Base-by-base conservation (phyloP, 2,113 vertebrate species). In the Osmerus mordax region DNA sequence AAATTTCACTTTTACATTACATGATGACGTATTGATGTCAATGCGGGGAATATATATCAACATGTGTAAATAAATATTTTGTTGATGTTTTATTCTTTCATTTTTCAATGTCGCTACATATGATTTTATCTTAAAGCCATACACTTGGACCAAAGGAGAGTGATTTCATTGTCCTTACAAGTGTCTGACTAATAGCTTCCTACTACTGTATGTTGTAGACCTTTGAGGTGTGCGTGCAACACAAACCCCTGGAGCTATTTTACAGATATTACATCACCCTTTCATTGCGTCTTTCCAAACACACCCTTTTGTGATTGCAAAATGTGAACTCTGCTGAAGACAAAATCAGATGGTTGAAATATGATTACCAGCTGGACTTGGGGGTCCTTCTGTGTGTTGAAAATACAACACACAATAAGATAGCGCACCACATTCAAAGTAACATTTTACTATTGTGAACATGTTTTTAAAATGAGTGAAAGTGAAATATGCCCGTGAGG, bases 1-100 rank as follows among this genome's bases (percentile, higher is more conserved):
- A 8, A 18, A 9, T 62, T 36, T 73, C n/a, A 67, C 52, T 64
- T 75, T 69, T 70, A 69, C 47, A 54, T 68, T 69, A 62, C 66
- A 69, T 23, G 36, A 36, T 47, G 41, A 47, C 2, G 41, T 47
- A 12, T 12, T 11, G 41, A 62, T 72, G 59, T 69, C 65, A 56
- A 23, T 61, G 36, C 65, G 51, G 59, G n/a, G 11, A 67, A 53
- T 25, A 16, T 60, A 47, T 80, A 58, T 66, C 69, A 67, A 66
- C 79, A 82, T 67, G 68, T 90, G 90, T 91, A 90, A 92, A 92
- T 93, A 92, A 91, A 89, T 87, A 82, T 91, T 90, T 92, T 92
- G 52, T 88, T 87, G 83, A 78, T 64, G 74, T 65, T 59, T 63
- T 64, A 60, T 23, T 4, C 28, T 53, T 15, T 47, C 41, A 47